Evolutionary conservation across 1,140 invertebrate species (phyloP), one percentile per base, ranked within the genome.

Genomic region (Eupristina koningsbergeri): DNA sequence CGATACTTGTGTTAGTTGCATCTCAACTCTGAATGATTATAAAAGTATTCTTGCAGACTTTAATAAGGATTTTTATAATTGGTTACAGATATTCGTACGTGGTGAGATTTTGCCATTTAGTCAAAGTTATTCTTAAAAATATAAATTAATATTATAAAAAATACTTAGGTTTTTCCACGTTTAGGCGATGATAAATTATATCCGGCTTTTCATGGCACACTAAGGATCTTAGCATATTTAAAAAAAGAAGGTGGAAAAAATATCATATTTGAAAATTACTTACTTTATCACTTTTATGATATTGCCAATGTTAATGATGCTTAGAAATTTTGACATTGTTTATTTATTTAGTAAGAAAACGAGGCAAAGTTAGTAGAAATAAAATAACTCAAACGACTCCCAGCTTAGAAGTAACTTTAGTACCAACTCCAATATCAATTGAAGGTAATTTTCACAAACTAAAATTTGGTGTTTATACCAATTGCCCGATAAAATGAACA

Each of bases 171-270:
- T 1, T 90, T 93, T n/a, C 92, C 92, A 22, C 93, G 93, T 85
- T 89, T 95, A 31, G 86, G 91, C 45, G 94, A 95, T 84, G 94
- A 94, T 41, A 94, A 93, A 86, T 92, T 94, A 88, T 95, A 94
- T 86, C 91, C 93, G 9, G 94, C 93, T 41, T 95, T 94, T 80
- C 94, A 94, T 0, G 94, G 94, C 29, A 89, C 94, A 36, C 87
- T 94, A 29, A 89, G 94, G 86, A 91, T 95, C 76, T 92, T 93
- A 34, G 92, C 93, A 8, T 93, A 93, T 11, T 89, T 94, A 29
- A 92, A 93, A 88, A 90, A 88, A 81, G 89, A 92, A 82, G 93
- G 94, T 85, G 19, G 26, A 11, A 0, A 41, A 41, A 0, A 41
- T 5, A 19, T 47, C 22, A 45, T 13, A 41, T 0, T 36, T 41